phyloP scores from a whole-genome alignment of 2,113 vertebrate genomes.

The Brachyhypopomus occidentalis region DNA sequence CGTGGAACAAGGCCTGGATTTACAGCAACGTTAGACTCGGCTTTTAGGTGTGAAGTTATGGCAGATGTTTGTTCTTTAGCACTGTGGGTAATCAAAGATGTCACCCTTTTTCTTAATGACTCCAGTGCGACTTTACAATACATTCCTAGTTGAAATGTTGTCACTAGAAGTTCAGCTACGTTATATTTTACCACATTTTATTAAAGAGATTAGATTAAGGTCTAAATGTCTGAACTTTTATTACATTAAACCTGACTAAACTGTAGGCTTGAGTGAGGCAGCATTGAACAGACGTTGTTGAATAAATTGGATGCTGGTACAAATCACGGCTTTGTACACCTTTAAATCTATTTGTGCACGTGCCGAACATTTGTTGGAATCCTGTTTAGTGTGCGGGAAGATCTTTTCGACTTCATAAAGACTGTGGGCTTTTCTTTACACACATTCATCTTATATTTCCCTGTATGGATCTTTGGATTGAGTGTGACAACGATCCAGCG shows the following conservation, averaged over 20 bases:
- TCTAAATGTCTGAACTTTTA: background rate
- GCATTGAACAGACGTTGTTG: background rate
- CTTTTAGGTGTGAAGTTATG: slow-evolving; percentile 38
- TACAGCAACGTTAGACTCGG: slow-evolving; percentile 32
- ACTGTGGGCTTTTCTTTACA: too few species aligned
- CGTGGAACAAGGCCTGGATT: slow-evolving; percentile 40
- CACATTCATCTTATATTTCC: too few species aligned
- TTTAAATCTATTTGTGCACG: too few species aligned
- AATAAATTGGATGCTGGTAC: too few species aligned
- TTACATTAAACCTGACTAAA: background rate
- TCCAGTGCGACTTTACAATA: background rate
- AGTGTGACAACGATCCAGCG: too few species aligned
- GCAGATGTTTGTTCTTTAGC: background rate
- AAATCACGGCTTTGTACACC: too few species aligned
- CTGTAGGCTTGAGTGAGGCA: background rate
- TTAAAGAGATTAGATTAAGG: background rate
- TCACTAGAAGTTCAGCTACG: background rate
- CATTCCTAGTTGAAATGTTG: background rate
- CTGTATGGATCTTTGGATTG: too few species aligned
- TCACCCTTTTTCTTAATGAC: slow-evolving; percentile 2
- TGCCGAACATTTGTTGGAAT: too few species aligned
- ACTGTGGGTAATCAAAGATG: background rate
- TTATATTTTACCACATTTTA: background rate
- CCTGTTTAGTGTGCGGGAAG: too few species aligned
- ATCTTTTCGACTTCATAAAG: too few species aligned